Evolutionary conservation across 2,797 vertebrate species (phyloP).

Genomic region (Phrynocephalus forsythii): DNA sequence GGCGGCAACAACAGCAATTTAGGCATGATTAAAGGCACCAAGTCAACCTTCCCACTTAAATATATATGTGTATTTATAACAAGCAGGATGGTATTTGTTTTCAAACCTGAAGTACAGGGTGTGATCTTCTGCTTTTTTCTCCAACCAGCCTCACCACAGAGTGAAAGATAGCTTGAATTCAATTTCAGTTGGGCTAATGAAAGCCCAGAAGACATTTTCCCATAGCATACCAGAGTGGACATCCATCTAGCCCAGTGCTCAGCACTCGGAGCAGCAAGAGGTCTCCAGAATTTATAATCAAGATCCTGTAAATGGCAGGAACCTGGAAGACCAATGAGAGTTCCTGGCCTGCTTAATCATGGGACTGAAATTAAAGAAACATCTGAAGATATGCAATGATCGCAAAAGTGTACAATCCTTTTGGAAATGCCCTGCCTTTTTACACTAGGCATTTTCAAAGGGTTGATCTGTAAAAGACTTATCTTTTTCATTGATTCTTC

Average conservation of each 20-base stretch:
- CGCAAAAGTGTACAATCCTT: too few relatives aligned
- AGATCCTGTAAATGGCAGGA: not conserved
- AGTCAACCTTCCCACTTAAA: slow-evolving; percentile 52
- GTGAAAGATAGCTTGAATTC: slow-evolving; percentile 19
- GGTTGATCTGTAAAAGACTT: too few relatives aligned
- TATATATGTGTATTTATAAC: not conserved
- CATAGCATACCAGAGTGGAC: not conserved
- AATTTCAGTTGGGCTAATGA: not conserved
- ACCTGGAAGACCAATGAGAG: too few relatives aligned
- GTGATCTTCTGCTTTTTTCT: not conserved
- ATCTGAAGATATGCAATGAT: too few relatives aligned
- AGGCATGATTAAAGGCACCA: slow-evolving; percentile 62
- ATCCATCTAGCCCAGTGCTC: not conserved
- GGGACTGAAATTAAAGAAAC: too few relatives aligned
- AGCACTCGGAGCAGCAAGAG: not conserved
- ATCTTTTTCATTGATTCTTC: too few relatives aligned
- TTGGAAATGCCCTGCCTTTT: too few relatives aligned
- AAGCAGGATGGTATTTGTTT: not conserved
- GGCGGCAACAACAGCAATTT: slow-evolving; percentile 43
- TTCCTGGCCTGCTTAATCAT: too few relatives aligned
- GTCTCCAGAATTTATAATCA: not conserved
- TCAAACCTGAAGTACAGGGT: not conserved
- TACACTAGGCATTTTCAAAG: too few relatives aligned
- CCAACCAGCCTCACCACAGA: not conserved
- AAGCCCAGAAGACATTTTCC: not conserved